Evolutionary conservation across 2,113 vertebrate species (phyloP), one percentile per base, ranked within the genome.

Genomic region (Rhadina sibilatrix): DNA sequence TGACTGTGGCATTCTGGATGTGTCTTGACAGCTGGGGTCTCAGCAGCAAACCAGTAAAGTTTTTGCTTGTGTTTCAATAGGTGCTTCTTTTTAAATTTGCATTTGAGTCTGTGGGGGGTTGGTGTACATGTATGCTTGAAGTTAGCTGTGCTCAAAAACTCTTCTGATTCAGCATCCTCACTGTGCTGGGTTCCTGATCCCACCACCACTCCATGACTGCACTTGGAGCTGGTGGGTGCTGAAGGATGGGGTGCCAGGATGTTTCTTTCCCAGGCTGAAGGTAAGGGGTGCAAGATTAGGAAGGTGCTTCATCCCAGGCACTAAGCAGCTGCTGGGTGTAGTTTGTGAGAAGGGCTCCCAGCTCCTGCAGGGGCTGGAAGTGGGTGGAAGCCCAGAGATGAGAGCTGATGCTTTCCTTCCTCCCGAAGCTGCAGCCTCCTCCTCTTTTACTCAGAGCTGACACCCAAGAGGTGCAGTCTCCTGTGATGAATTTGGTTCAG

Each of bases 91-190:
- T 81, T 33, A 89, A 79, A 68, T 74, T 30, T 83, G 27, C 44
- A 22, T 72, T 82, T 82, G 30, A 46, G 35, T 28, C 77, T 65
- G 11, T 47, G 61, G 24, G 44, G 16, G 30, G 31, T 83, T 68
- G 60, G 30, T 94, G 30, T 81, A 71, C 89, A 54, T 84, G 25
- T 15, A 33, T 64, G 40, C 20, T 64, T 89, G 16, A 92, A 89
- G 38, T 52, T 87, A 38, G 38, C 2, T 71, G 53, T 78, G 53
- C 35, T 84, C 87, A 65, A 72, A 49, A 79, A 3, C 35, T 66
- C 44, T 33, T 42, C 25, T 69, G 61, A 49, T 49, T 76, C 68
- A 75, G 60, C 60, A 27, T 82, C 31, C 30, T 66, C 31, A 6
- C 3, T 56, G 33, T 64, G 23, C 25, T 38, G 72, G 7, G 19